Conservation (phyloP, 1,140 invertebrate species). For the Aphelenchoides besseyi region DNA sequence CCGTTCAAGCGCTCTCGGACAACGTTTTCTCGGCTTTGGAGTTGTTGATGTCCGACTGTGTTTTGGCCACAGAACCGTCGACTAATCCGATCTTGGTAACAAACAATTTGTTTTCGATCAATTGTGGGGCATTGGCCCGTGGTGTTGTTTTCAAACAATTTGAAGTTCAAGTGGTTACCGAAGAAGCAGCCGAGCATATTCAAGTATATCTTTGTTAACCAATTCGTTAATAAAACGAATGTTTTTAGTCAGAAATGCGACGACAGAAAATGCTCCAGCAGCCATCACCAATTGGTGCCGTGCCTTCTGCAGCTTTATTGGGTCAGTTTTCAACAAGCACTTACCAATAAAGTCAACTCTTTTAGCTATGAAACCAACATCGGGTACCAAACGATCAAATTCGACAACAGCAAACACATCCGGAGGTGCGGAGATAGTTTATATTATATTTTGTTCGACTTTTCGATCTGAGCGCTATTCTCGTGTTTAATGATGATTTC, state of each 20-base stretch:
- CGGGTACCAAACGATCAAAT: constrained; percentile 45
- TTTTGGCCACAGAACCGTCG: constrained; percentile 50
- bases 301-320: constrained; percentile 51
- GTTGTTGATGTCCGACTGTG: constrained; percentile 52
- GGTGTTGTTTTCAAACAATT: constrained; percentile 46
- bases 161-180: constrained; percentile 55
- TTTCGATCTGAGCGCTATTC: constrained; percentile 8
- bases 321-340: constrained; percentile 2
- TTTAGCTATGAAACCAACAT: constrained; percentile 48
- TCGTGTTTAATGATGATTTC: constrained; percentile 25
- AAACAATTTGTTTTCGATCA: constrained; percentile 52
- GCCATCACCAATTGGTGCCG: constrained; percentile 53
- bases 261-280: constrained; percentile 59
- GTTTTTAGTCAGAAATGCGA: constrained; percentile 58
- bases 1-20: constrained; percentile 52
- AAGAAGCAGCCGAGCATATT: constrained; percentile 61
- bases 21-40: constrained; percentile 60
- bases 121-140: constrained; percentile 51
- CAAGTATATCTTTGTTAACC: constrained; percentile 30
- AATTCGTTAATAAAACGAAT: neutral
- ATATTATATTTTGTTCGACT: constrained; percentile 9
- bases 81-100: constrained; percentile 51
- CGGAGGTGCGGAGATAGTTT: constrained; percentile 16
- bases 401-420: constrained; percentile 35
- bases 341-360: constrained; percentile 1